Evolutionary conservation across 2,797 vertebrate genomes (phyloP).

Genomic region (Alfaro cultratus): DNA sequence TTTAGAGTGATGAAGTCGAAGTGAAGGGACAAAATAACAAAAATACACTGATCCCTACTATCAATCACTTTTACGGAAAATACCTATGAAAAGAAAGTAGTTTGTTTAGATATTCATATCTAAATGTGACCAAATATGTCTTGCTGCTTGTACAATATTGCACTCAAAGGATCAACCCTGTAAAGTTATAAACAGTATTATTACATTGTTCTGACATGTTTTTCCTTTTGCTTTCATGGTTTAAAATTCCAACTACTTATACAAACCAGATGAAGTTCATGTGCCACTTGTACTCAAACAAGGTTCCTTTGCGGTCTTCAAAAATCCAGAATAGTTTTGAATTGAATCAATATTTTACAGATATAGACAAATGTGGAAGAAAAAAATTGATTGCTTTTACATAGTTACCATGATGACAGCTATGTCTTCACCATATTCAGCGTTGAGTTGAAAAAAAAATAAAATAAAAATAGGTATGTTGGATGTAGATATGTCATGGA

Average conservation of each 20-base stretch:
- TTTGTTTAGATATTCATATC: slow-evolving; percentile 48
- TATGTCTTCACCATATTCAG: neutral
- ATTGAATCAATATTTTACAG: neutral
- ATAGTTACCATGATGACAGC: neutral
- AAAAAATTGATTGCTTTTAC: neutral
- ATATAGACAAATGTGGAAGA: neutral
- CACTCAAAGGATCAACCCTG: slow-evolving; percentile 31
- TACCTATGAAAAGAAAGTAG: slow-evolving; percentile 35
- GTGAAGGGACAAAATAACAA: slow-evolving; percentile 10
- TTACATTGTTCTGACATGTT: slow-evolving; percentile 55
- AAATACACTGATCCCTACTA: slow-evolving; percentile 38
- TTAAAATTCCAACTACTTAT: slow-evolving; percentile 48
- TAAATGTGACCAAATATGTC: slow-evolving; percentile 60
- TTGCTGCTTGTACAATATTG: slow-evolving; percentile 45
- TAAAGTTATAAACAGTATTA: slow-evolving; percentile 51
- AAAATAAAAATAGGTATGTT: neutral
- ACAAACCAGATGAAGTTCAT: slow-evolving; percentile 53
- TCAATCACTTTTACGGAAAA: slow-evolving; percentile 17
- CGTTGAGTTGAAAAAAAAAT: neutral
- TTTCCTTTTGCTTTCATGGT: slow-evolving; percentile 40
- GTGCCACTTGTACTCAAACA: slow-evolving; percentile 2
- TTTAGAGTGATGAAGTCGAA: slow-evolving; percentile 10
- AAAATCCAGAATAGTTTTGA: neutral
- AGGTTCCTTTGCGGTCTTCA: neutral
- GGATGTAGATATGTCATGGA: neutral